A percentile compares a stretch with the other conserved stretches of the same genome.
Evolutionary conservation across 1,140 invertebrate genomes (phyloP).

Genomic region (Wiebesia pumilae): DNA sequence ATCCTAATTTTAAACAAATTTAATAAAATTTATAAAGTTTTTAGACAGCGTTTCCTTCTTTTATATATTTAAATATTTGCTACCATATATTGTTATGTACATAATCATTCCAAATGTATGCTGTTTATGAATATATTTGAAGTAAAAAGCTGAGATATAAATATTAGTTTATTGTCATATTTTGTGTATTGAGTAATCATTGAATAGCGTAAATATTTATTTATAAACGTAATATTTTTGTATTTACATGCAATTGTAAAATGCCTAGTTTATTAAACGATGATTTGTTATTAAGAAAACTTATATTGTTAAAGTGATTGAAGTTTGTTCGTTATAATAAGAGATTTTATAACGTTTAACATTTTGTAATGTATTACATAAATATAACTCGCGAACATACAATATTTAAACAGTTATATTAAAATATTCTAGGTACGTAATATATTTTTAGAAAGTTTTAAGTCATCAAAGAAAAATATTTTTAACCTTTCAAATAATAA

Average conservation of each 20-base stretch:
- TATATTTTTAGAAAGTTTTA: too few species aligned
- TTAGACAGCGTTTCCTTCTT: too few species aligned
- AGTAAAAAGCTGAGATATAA: not conserved
- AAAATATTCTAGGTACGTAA: not conserved
- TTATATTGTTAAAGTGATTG: not conserved
- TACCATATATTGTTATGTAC: too few species aligned
- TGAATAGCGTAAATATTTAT: not conserved
- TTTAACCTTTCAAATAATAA: too few species aligned
- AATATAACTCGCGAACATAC: not conserved
- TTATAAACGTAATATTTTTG: too few species aligned
- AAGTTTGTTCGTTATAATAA: not conserved
- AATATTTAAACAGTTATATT: not conserved
- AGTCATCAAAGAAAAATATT: too few species aligned
- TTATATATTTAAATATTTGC: too few species aligned
- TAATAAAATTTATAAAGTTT: too few species aligned
- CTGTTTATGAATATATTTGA: not conserved
- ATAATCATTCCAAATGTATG: not conserved
- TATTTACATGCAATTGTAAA: too few species aligned
- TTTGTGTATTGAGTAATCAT: not conserved
- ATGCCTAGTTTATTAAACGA: too few species aligned
- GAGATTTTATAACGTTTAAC: not conserved
- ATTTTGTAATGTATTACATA: not conserved
- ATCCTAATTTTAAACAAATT: too few species aligned
- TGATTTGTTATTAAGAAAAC: not conserved
- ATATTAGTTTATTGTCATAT: not conserved